Conservation (phyloP, 2,113 vertebrate species). For the Hyperopisus bebe region DNA sequence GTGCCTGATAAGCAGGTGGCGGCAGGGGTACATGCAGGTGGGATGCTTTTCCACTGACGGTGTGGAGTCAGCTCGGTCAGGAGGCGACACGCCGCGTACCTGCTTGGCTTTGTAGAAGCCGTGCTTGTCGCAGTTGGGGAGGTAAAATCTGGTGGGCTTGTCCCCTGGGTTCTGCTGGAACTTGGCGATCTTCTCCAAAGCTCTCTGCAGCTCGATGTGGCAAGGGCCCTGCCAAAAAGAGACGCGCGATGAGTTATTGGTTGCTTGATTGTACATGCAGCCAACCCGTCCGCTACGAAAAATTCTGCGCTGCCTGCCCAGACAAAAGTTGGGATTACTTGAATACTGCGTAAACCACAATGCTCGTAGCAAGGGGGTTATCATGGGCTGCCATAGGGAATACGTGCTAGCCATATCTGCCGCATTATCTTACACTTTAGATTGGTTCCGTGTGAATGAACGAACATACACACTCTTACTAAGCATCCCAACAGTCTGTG, state of each 20-base stretch:
- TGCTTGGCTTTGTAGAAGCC: conserved; percentile 89
- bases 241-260: background rate
- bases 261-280: conserved; percentile 16
- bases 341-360: background rate
- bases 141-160: conserved; percentile 79
- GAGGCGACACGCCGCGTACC: conserved; percentile 55
- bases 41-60: conserved; percentile 30
- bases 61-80: background rate
- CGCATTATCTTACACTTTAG: background rate
- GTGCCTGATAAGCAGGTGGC: background rate
- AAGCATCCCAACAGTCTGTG: background rate
- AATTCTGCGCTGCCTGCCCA: background rate
- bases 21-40: background rate
- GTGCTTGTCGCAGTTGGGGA: conserved; percentile 87
- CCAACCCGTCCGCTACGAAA: background rate
- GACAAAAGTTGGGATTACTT: background rate
- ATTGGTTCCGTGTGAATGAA: background rate
- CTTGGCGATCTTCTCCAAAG: conserved; percentile 71
- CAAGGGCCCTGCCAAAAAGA: conserved; percentile 69
- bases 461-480: background rate
- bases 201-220: conserved; percentile 76
- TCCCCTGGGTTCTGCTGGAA: conserved; percentile 72
- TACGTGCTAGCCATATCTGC: background rate
- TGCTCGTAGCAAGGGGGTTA: background rate
- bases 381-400: background rate